Base-by-base conservation (phyloP, 2,888 invertebrate species). In the Callinectes sapidus region DNA sequence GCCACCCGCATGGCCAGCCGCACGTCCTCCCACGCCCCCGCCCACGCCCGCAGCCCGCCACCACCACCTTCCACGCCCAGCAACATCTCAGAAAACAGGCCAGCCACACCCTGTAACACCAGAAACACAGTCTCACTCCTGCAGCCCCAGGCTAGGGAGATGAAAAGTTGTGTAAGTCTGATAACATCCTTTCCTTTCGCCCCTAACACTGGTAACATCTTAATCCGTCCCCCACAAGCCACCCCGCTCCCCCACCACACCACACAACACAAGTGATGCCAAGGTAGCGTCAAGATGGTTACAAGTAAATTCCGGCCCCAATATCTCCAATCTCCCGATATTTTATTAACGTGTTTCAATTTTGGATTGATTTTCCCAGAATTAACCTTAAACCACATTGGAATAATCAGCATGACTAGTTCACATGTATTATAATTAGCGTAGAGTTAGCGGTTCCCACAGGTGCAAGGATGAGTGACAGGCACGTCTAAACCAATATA, bases 91-190 rank as follows among this genome's bases (percentile, higher is more conserved):
- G 92, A 89, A 92, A 89, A 92, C 85, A 92, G 92, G 89, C 92
- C 92, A 90, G 92, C 90, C 92, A 92, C 88, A 55, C 92, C 92
- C 92, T 92, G 92, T 28, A 92, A 92, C 90, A 92, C 92, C 92
- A 92, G 92, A 92, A 92, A 92, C 89, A 92, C 81, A 77, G 89
- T 89, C 89, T 92, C 92, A 92, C 89, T 89, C 85, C 89, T 86
- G 81, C 77, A 39, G 13, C 89, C 92, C 89, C 92, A 55, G 14
- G 32, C 35, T 35, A 32, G 35, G 81, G 81, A 81, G 35, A 81
- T 32, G 16, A 81, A n/a, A 81, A 81, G 35, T 81, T 81, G 35
- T 71, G 28, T 81, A 35, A 81, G 32, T 35, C 81, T 81, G 32
- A 35, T 35, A 81, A 35, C 35, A 81, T 81, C 14, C 35, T 81